Base-by-base conservation (phyloP, 2,113 vertebrate genomes). In the Pollimyrus isidori region DNA sequence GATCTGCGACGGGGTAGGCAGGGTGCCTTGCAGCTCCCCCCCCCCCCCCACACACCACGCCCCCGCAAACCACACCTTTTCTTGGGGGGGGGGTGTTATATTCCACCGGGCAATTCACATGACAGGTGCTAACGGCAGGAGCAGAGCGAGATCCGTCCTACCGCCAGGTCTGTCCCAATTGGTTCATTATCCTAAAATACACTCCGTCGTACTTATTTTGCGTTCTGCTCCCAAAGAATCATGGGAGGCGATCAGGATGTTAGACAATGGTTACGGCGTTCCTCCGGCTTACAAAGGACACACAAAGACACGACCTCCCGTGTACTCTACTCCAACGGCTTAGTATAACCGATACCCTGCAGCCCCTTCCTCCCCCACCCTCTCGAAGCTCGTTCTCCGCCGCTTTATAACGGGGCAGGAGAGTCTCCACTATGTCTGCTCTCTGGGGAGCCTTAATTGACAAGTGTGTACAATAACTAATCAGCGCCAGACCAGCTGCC, bases 401-500 rank as follows among this genome's bases (percentile, higher is more conserved):
- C 56, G 53, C 92, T 91, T 90, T 91, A 91, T 91, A 90, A 90
- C 3, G 2, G 83, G 91, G 88, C 89, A 50, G 80, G 19, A 15
- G 13, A 88, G 90, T 89, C 89, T 91, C 91, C 88, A 0, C 49
- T 89, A 88, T 91, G 87, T 73, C 73, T 69, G 87, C 90, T 92
- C 94, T 94, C 93, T 80, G 30, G 94, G 92, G 94, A 94, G 86
- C 88, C 91, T 92, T 94, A 95, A 95, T 95, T 95, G 94, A 94
- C 93, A 94, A 94, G 89, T 95, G 94, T 95, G 93, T 94, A 94
- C 94, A 95, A 94, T 94, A 94, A 94, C 94, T 95, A 94, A 95
- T 95, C 94, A 94, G 94, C 90, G 53, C 90, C 92, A 92, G 92
- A 93, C 93, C 91, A 92, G 93, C 94, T 94, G 95, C 91, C 93